Conservation (phyloP, 2,113 vertebrate species). For the Bubo bubo region DNA sequence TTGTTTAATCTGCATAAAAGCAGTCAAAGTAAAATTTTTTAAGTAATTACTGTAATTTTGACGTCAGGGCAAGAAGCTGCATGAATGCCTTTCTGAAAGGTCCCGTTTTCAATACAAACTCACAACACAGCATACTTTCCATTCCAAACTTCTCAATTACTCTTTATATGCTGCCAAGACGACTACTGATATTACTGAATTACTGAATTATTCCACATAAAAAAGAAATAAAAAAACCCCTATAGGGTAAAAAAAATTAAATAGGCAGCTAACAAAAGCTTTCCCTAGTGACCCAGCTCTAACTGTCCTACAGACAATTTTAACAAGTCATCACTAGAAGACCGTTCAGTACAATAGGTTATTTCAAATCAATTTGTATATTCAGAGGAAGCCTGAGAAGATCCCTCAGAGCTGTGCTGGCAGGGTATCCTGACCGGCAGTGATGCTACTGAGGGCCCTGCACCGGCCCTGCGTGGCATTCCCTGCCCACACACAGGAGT, state of each 20-base stretch:
- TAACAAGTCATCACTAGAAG: not conserved
- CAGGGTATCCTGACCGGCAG: not conserved
- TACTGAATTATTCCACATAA: not conserved
- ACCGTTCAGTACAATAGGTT: not conserved
- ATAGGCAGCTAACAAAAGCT: not conserved
- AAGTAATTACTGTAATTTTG: not conserved
- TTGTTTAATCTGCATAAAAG: not conserved
- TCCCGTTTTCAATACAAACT: not conserved
- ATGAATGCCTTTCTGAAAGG: conserved; percentile 20
- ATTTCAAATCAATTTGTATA: not conserved
- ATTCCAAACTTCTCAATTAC: conserved; percentile 7
- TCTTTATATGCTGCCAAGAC: not conserved
- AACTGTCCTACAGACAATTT: not conserved
- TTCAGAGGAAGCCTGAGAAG: not conserved
- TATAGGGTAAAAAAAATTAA: not conserved
- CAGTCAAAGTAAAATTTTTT: not conserved
- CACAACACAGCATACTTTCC: not conserved
- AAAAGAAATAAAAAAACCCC: not conserved
- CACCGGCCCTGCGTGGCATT: not conserved
- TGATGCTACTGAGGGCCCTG: fast-evolving
- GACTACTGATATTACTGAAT: not conserved
- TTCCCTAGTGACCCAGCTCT: not conserved
- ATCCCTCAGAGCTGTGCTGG: not conserved
- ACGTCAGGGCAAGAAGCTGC: not conserved
- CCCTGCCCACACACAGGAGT: fast-evolving